Evolutionary conservation across 1,140 invertebrate species (phyloP), one percentile per base, ranked within the genome.

Genomic region (Pseudomyrmex concolor): DNA sequence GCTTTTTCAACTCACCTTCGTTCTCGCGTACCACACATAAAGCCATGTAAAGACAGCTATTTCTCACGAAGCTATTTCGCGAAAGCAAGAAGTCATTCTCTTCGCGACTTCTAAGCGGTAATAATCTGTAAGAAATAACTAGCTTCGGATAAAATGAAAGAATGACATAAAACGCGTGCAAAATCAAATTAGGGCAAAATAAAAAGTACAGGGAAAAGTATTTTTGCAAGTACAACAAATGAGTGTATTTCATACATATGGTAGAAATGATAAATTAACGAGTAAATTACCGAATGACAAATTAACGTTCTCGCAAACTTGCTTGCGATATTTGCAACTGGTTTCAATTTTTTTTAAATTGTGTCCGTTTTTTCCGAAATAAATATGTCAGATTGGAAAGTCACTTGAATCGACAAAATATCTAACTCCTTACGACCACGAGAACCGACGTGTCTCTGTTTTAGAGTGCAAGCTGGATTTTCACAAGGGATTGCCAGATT

Each of bases 401-500:
- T 59, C 59, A 15, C 4, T 22, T 57, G 34, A 43, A 80, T 80
- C 43, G 74, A 8, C 68, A 48, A 74, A 84, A 83, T 77, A 78
- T 25, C 82, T 60, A 78, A 78, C 74, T 84, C 63, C 54, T 74
- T 59, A 80, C 10, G 10, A 70, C 17, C 45, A 80, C 8, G 48
- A 85, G 77, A 80, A 87, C 25, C 25, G 25, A 25, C 68, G 86
- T 76, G 67, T 89, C 68, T 86, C 72, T 88, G 86, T 85, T 89
- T 89, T 89, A 85, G 84, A 87, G 86, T 85, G 87, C 84, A 82
- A 88, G 87, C 54, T 63, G 62, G 85, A 66, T 89, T 89, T 89
- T 89, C 88, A 89, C 88, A 70, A 62, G 83, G 88, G 85, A 85
- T 89, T 87, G 77, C 73, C 88, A 89, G 88, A 89, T 89, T 89